Percentiles rank a stretch among this genome's conserved stretches.
These are phyloP conservation scores for Naja naja DNA, from an alignment of 2,113 vertebrate species.

Conservation along the genomic window DNA sequence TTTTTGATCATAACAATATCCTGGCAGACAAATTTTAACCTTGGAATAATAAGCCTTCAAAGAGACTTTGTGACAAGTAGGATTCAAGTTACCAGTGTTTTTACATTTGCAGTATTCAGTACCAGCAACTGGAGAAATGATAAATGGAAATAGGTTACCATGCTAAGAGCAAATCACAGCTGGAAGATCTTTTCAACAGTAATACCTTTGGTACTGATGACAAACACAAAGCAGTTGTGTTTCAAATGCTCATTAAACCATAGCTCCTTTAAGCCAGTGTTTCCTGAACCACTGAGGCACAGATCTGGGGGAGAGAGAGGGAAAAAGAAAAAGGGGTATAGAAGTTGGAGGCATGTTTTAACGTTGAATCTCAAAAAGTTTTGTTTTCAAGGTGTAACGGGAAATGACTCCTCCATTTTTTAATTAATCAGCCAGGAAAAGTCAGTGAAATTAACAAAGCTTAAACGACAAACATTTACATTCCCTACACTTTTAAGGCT, in stretches of 20 bases:
- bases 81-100: constrained; percentile 3
- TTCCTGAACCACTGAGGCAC: constrained; percentile 1
- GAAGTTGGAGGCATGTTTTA: not conserved
- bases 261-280: constrained; percentile 17
- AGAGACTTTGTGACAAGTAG: not conserved
- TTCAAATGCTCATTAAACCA: constrained; percentile 19
- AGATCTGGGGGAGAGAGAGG: no score
- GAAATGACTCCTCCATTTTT: not conserved
- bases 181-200: constrained; percentile 19
- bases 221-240: constrained; percentile 18
- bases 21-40: not conserved
- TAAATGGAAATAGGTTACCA: constrained; percentile 6
- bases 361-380: not conserved
- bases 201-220: constrained; percentile 20
- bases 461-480: not conserved
- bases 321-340: not conserved
- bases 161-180: constrained; percentile 23
- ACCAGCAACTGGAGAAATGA: not conserved
- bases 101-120: not conserved
- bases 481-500: not conserved
- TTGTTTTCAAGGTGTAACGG: not conserved
- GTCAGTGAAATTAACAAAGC: not conserved
- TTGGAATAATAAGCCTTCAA: not conserved
- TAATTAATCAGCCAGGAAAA: not conserved
- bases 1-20: not conserved